phyloP scores from a whole-genome alignment of 2,113 vertebrate genomes.

The Salminus brasiliensis region DNA sequence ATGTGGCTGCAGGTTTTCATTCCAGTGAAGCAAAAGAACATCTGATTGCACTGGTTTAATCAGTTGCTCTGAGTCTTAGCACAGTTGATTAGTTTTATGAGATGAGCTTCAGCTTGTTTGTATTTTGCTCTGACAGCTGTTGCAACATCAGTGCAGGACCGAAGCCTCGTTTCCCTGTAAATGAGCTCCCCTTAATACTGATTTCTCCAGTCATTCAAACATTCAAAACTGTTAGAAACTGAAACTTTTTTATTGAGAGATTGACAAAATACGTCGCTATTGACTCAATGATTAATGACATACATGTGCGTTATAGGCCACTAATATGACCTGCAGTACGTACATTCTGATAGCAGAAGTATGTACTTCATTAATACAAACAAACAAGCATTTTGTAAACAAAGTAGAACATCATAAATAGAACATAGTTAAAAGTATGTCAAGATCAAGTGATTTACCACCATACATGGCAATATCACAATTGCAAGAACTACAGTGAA shows the following conservation, averaged over 20 bases:
- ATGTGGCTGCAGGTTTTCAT: too few species aligned
- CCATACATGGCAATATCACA: neutral
- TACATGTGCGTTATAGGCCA: neutral
- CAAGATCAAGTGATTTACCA: neutral
- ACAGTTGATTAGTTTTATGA: too few species aligned
- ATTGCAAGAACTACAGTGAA: neutral
- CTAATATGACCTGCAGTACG: neutral
- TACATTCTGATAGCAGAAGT: neutral
- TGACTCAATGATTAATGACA: neutral
- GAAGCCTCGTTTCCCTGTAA: too few species aligned
- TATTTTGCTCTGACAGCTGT: too few species aligned
- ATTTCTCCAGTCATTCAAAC: too few species aligned
- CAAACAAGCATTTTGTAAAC: slow-evolving; percentile 14
- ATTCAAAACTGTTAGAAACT: neutral
- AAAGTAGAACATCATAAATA: slow-evolving; percentile 26
- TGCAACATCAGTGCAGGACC: too few species aligned
- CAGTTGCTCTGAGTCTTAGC: too few species aligned
- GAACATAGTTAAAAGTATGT: neutral
- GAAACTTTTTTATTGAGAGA: neutral
- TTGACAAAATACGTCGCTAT: neutral
- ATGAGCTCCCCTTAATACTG: too few species aligned
- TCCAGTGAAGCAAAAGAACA: too few species aligned
- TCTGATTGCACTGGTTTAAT: too few species aligned
- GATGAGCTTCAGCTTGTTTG: too few species aligned
- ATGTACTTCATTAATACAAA: neutral